These are phyloP conservation scores for Neogale vison DNA, from an alignment of 2,113 vertebrate species.

Conservation along the genomic window DNA sequence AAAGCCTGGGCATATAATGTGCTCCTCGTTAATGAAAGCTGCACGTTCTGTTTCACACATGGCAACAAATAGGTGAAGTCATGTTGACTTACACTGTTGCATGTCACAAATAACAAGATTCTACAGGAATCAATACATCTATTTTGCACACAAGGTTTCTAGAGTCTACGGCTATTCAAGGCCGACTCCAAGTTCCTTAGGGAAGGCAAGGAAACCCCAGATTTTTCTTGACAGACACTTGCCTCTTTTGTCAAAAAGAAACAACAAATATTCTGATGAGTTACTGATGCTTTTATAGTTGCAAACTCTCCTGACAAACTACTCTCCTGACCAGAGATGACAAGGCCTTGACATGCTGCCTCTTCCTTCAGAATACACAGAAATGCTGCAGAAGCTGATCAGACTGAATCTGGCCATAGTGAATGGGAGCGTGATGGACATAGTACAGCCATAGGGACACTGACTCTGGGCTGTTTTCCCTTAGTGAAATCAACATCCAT, in stretches of 20 bases:
- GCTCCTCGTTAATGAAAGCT: conserved; percentile 67
- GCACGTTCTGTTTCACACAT: conserved; percentile 59
- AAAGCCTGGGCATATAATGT: conserved; percentile 32
- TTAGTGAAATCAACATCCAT: conserved; percentile 50
- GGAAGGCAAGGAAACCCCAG: conserved; percentile 61
- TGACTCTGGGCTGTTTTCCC: not conserved
- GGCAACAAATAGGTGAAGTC: conserved; percentile 47
- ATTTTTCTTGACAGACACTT: conserved; percentile 79
- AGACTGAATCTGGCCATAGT: not conserved
- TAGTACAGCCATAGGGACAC: not conserved
- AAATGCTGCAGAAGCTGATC: conserved; percentile 65
- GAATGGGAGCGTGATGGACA: not conserved
- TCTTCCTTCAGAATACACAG: conserved; percentile 72
- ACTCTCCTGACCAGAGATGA: conserved; percentile 81
- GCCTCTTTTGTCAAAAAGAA: conserved; percentile 77
- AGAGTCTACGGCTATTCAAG: conserved; percentile 22
- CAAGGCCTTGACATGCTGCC: conserved; percentile 75
- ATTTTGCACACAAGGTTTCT: conserved; percentile 67
- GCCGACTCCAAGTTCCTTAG: not conserved
- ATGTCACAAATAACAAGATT: conserved; percentile 68
- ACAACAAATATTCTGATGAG: conserved; percentile 81
- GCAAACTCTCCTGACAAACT: conserved; percentile 83
- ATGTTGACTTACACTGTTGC: conserved; percentile 54
- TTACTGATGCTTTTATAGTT: conserved; percentile 79
- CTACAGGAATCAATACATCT: conserved; percentile 52